Evolutionary conservation across 2,113 vertebrate species (phyloP), one percentile per base, ranked within the genome.

Genomic region (Craseonycteris thonglongyai): DNA sequence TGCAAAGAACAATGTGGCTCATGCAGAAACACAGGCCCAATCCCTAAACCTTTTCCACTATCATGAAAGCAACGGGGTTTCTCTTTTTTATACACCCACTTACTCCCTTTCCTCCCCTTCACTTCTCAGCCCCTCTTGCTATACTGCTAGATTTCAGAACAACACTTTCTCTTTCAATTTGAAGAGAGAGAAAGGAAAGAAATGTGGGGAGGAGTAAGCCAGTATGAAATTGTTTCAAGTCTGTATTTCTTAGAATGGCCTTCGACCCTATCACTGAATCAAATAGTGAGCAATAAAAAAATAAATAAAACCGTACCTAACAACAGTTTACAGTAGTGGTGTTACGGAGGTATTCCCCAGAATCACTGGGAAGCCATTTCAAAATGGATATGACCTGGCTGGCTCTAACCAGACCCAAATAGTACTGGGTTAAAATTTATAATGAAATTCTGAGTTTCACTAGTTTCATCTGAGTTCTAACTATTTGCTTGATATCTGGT

Each of bases 1-100:
- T 75, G 87, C 65, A 49, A 80, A 94, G 84, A 85, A 74, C 15
- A 87, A 72, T 40, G 63, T 35, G 47, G 51, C 54, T 38, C 22
- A 40, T 4, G n/a, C 21, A 56, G 78, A 78, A 58, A 78, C 51
- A 26, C 3, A 4, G 49, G 42, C 13, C 24, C 28, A 7, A n/a
- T 45, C 47, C 47, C 58, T 9, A 38, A 40, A 42, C 49, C 33
- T 42, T 88, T 54, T 14, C 71, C 4, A n/a, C 59, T 7, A 22
- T 30, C 49, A 33, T 10, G 33, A 78, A 63, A 42, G 82, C 26
- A 15, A 0, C 0, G 16, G 49, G 56, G 30, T 33, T 65, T 63
- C 38, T 72, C 6, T 35, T 21, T 81, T 38, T 19, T 58, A 6
- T 2, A 40, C 2, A 33, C 21, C 9, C 13, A 40, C 7, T 88